phyloP scores from a whole-genome alignment of 2,113 vertebrate species.

The Nerophis ophidion region DNA sequence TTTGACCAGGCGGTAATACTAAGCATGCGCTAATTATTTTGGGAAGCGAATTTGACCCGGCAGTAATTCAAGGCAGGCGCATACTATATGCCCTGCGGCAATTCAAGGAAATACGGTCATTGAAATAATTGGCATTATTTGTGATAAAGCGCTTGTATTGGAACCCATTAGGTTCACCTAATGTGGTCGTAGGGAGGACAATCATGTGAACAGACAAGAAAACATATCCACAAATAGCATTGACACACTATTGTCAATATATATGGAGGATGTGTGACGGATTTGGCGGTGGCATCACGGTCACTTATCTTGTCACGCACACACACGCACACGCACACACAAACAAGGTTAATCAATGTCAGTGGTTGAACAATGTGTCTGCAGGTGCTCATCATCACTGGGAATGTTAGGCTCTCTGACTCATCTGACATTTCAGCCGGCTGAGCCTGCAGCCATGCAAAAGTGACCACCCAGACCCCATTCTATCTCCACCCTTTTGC shows the following conservation, averaged over 20 bases:
- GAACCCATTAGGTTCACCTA: too few relatives aligned
- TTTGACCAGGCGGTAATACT: too few relatives aligned
- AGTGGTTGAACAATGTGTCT: conserved; percentile 31
- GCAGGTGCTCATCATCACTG: conserved; percentile 58
- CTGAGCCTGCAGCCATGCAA: background rate
- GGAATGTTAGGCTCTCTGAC: conserved; percentile 57
- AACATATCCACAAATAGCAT: background rate
- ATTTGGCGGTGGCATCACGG: conserved; percentile 31
- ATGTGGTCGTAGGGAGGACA: background rate
- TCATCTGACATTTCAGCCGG: conserved; percentile 68
- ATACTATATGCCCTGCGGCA: too few relatives aligned
- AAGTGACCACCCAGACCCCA: too few relatives aligned
- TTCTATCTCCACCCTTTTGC: conserved; percentile 1
- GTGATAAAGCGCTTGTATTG: too few relatives aligned
- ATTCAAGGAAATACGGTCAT: too few relatives aligned
- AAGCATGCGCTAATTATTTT: too few relatives aligned
- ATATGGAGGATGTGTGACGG: conserved; percentile 23
- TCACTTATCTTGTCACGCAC: conserved; percentile 26
- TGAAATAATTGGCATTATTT: background rate
- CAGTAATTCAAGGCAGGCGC: too few relatives aligned
- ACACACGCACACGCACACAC: conserved; percentile 36
- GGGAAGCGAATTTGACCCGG: too few relatives aligned
- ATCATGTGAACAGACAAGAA: background rate
- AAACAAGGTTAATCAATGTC: conserved; percentile 59
- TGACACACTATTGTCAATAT: too few relatives aligned